Evolutionary conservation across 2,888 invertebrate genomes (phyloP).

Genomic region (Chalcosyrphus nemorum): DNA sequence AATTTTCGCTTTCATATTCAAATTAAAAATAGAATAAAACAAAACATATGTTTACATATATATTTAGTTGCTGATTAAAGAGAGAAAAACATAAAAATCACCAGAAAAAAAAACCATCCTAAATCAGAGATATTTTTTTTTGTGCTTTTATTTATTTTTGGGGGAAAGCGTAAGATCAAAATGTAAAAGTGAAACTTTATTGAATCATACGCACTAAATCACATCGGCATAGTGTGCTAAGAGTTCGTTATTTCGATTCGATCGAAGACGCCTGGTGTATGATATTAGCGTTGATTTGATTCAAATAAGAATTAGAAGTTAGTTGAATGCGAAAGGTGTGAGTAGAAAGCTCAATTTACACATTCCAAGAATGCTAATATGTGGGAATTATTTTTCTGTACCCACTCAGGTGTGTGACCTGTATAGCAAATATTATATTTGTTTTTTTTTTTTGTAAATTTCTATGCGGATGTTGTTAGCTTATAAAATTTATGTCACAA

Average conservation of each 20-base stretch:
- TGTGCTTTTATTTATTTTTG: conserved; percentile 6
- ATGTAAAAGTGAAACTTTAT: conserved; percentile 66
- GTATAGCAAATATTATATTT: background rate
- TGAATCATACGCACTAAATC: conserved; percentile 65
- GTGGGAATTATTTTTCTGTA: background rate
- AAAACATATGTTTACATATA: background rate
- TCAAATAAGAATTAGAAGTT: conserved; percentile 52
- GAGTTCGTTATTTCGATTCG: background rate
- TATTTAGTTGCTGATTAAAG: conserved; percentile 18
- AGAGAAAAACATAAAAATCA: conserved; percentile 9
- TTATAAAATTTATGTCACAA: no score
- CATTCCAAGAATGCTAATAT: conserved; percentile 50
- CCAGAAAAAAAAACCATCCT: background rate
- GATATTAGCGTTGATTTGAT: conserved; percentile 42
- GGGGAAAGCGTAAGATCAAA: conserved; percentile 51
- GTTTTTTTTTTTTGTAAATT: background rate
- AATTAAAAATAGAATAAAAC: conserved; percentile 9
- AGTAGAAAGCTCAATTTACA: conserved; percentile 58
- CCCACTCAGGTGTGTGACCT: conserved; percentile 42
- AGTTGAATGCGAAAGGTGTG: conserved; percentile 7
- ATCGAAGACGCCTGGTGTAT: conserved; percentile 9
- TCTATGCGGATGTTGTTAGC: background rate
- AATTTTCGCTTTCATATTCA: conserved; percentile 14
- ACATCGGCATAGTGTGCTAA: conserved; percentile 1
- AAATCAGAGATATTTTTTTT: conserved; percentile 2